A percentile compares a stretch with the other conserved stretches of the same genome.
phyloP scores from a whole-genome alignment of 2,888 invertebrate genomes.

The Tenodera sinensis region DNA sequence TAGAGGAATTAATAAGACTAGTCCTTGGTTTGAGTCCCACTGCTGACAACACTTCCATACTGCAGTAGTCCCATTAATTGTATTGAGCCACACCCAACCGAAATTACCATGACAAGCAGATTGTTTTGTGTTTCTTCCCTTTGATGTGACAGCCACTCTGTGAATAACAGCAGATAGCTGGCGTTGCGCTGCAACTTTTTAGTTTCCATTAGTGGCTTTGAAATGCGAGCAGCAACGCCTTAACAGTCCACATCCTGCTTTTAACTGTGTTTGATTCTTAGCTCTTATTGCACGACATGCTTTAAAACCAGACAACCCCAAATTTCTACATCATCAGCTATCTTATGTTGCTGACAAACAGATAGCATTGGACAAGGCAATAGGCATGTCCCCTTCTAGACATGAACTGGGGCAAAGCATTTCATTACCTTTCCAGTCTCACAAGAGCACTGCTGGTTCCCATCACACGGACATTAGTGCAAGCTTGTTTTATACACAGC shows the following conservation, averaged over 20 bases:
- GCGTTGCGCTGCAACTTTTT: neutral
- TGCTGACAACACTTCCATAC: neutral
- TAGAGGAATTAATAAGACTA: too few species aligned
- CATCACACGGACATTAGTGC: too few species aligned
- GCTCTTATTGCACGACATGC: neutral
- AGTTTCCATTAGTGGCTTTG: neutral
- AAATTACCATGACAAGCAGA: neutral
- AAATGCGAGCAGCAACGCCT: neutral
- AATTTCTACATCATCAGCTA: too few species aligned
- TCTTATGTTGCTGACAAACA: too few species aligned
- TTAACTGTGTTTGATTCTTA: neutral
- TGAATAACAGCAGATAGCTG: neutral
- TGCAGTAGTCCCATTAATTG: neutral
- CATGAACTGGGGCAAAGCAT: too few species aligned
- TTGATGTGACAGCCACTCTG: neutral
- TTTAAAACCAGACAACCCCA: too few species aligned
- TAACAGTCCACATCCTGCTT: neutral
- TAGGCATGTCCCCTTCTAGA: too few species aligned
- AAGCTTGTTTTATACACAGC: too few species aligned
- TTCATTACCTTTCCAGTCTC: too few species aligned
- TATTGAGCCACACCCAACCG: neutral
- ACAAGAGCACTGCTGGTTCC: too few species aligned
- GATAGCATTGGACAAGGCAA: too few species aligned
- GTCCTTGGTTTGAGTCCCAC: neutral
- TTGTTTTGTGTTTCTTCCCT: neutral